Percentiles rank a stretch among this genome's conserved stretches.
Conservation (phyloP, 2,888 invertebrate species). For the Vanessa cardui region DNA sequence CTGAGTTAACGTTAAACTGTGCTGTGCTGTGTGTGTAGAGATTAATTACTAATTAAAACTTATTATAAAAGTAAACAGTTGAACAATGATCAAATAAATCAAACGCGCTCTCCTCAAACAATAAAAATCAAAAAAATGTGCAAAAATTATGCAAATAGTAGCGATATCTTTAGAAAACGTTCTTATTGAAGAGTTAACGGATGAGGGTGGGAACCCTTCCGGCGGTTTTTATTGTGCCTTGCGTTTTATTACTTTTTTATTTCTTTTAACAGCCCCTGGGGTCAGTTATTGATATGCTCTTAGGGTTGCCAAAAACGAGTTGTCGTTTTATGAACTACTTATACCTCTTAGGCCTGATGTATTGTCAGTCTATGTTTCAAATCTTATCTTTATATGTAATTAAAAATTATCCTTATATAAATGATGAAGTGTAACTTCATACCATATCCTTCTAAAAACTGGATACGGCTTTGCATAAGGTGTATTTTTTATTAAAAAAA, state of each 20-base stretch:
- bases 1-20: no score
- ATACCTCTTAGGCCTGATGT: no score
- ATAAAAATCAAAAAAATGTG: constrained; percentile 41
- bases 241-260: constrained; percentile 82
- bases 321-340: background rate
- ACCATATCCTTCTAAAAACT: no score
- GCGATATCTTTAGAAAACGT: constrained; percentile 40
- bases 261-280: constrained; percentile 68
- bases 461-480: no score
- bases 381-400: no score
- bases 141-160: constrained; percentile 49
- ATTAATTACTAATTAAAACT: no score
- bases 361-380: no score
- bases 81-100: background rate
- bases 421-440: no score
- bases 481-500: no score
- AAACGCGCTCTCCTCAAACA: constrained; percentile 1
- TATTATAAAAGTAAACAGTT: no score
- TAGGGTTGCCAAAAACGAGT: constrained; percentile 33
- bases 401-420: no score
- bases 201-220: constrained; percentile 64
- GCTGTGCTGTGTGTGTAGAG: no score
- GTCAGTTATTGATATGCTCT: constrained; percentile 39
- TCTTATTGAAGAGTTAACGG: constrained; percentile 47
- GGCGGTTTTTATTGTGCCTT: constrained; percentile 65